These are phyloP conservation scores for Drosophila yooni DNA, from an alignment of 2,888 invertebrate genomes.

Conservation along the genomic window DNA sequence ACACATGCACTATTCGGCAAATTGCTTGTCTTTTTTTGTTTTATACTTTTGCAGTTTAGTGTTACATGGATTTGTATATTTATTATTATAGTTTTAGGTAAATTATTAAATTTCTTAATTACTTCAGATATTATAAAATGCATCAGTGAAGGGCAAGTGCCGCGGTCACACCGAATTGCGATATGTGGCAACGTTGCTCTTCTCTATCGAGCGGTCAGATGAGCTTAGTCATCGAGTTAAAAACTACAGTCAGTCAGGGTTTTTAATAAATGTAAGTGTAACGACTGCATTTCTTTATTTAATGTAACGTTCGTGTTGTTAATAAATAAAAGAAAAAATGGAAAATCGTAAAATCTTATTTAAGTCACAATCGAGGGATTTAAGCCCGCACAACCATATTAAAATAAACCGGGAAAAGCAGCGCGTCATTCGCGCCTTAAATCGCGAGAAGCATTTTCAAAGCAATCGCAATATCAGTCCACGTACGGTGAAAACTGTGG, in stretches of 20 bases:
- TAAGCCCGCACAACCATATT: slow-evolving; percentile 53
- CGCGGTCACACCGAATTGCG: slow-evolving; percentile 29
- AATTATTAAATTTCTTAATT: background rate
- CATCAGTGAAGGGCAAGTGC: slow-evolving; percentile 7
- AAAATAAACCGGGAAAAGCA: slow-evolving; percentile 58
- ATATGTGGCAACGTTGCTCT: slow-evolving; percentile 12
- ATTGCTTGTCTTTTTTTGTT: slow-evolving; percentile 12
- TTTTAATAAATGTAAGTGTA: background rate
- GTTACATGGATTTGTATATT: background rate
- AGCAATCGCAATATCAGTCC: slow-evolving; percentile 63
- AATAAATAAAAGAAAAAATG: slow-evolving; percentile 15
- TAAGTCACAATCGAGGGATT: slow-evolving; percentile 37
- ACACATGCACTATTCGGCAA: slow-evolving; percentile 37
- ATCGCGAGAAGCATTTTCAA: slow-evolving; percentile 63
- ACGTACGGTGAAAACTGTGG: slow-evolving; percentile 21
- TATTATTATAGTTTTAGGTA: background rate
- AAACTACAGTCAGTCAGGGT: background rate
- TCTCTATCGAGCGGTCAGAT: background rate
- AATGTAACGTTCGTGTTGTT: background rate
- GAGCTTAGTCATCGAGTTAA: background rate
- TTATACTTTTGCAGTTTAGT: background rate
- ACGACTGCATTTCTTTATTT: slow-evolving; percentile 19
- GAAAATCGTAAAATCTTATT: slow-evolving; percentile 43
- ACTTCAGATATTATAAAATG: slow-evolving; percentile 21
- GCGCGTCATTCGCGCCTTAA: slow-evolving; percentile 57